These are phyloP conservation scores for Ornithorhynchus anatinus DNA, from an alignment of 2,113 vertebrate species.

Conservation along the genomic window DNA sequence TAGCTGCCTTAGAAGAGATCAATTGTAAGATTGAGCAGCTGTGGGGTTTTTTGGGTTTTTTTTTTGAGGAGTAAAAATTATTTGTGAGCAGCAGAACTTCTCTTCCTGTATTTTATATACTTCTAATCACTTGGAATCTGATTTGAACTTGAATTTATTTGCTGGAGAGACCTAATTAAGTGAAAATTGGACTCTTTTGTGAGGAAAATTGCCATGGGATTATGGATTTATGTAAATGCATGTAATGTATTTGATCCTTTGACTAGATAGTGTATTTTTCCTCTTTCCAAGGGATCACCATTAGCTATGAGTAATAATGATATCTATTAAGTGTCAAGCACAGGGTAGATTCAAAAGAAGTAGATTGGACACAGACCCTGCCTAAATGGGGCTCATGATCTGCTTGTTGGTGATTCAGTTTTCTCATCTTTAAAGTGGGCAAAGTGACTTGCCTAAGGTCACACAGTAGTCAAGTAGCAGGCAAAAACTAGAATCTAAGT, in stretches of 20 bases:
- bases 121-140: conserved; percentile 51
- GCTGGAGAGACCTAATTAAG: conserved; percentile 40
- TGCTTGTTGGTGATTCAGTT: too few relatives aligned
- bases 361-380: too few relatives aligned
- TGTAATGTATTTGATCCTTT: conserved; percentile 42
- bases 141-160: conserved; percentile 58
- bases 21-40: conserved; percentile 30
- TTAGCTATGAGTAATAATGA: too few relatives aligned
- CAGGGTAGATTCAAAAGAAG: too few relatives aligned
- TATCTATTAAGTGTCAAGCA: too few relatives aligned
- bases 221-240: conserved; percentile 42
- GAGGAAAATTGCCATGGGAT: conserved; percentile 45
- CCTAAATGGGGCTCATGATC: too few relatives aligned
- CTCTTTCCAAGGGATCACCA: too few relatives aligned
- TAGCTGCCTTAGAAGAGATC: conserved; percentile 12
- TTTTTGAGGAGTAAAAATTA: conserved; percentile 42
- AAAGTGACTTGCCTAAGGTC: too few relatives aligned
- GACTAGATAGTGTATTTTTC: too few relatives aligned
- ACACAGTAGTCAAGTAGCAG: too few relatives aligned
- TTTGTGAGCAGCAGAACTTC: conserved; percentile 50
- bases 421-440: too few relatives aligned
- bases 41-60: conserved; percentile 46
- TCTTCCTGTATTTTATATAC: conserved; percentile 22
- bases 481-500: too few relatives aligned
- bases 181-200: conserved; percentile 54